Conservation (phyloP, 2,797 vertebrate genomes). For the Pseudotriccus pelzelni region DNA sequence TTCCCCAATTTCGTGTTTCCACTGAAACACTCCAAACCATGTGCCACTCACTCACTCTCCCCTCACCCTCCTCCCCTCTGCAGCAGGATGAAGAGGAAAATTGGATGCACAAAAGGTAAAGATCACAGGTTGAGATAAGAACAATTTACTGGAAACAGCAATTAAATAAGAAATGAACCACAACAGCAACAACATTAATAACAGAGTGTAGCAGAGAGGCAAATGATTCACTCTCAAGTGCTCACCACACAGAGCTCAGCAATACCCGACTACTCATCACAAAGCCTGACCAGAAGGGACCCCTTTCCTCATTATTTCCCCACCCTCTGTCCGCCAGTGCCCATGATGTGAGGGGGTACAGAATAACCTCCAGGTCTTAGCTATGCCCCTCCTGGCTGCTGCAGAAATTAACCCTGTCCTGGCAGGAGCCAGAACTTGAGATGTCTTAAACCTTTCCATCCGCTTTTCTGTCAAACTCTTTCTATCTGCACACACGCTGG, state of each 20-base stretch:
- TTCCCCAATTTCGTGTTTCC: not conserved
- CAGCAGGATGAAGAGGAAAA: not conserved
- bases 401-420: not conserved
- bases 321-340: too few relatives aligned
- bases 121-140: not conserved
- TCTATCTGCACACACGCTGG: not conserved
- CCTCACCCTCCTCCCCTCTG: not conserved
- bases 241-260: not conserved
- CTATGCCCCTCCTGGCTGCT: not conserved
- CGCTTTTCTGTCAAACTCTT: not conserved
- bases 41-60: accelerated
- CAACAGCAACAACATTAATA: too few relatives aligned
- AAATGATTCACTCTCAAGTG: not conserved
- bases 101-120: not conserved
- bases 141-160: not conserved
- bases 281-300: too few relatives aligned
- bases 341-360: accelerated
- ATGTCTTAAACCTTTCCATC: not conserved
- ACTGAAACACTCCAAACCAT: not conserved
- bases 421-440: not conserved
- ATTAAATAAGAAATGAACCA: not conserved
- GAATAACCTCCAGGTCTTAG: not conserved
- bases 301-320: not conserved
- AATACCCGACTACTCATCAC: not conserved
- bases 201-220: accelerated